Conservation (phyloP, 2,888 invertebrate genomes). For the Tuta absoluta region DNA sequence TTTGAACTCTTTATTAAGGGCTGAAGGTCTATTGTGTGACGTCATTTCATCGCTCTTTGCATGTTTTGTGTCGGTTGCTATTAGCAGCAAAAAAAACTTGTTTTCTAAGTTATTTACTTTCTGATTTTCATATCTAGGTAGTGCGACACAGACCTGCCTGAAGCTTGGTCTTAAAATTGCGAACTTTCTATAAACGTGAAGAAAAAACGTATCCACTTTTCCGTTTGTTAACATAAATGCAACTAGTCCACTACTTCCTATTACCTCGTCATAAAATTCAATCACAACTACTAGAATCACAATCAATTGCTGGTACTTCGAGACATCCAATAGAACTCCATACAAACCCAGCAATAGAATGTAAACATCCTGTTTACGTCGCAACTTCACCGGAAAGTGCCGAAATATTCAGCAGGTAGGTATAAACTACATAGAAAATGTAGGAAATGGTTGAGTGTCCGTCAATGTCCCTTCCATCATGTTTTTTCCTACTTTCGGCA, state of each 20-base stretch:
- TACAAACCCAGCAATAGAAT: slow-evolving; percentile 21
- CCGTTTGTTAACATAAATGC: neutral
- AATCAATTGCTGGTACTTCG: neutral
- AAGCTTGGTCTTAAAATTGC: too few species aligned
- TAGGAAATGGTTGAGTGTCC: neutral
- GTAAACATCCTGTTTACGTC: slow-evolving; percentile 21
- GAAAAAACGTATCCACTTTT: neutral
- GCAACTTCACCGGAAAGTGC: neutral
- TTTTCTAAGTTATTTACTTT: neutral
- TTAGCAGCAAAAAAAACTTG: slow-evolving; percentile 1
- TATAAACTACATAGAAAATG: neutral
- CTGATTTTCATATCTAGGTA: too few species aligned
- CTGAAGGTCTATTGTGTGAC: neutral
- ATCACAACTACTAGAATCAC: slow-evolving; percentile 14
- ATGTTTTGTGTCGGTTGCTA: slow-evolving; percentile 12
- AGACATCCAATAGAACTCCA: slow-evolving; percentile 12
- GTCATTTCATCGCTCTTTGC: neutral
- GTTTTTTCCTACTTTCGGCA: slow-evolving; percentile 8
- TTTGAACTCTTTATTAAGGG: slow-evolving; percentile 6
- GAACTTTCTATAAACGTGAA: neutral
- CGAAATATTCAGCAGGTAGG: slow-evolving; percentile 23
- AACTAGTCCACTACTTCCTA: slow-evolving; percentile 15
- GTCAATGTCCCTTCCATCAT: slow-evolving; percentile 10
- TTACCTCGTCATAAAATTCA: slow-evolving; percentile 21
- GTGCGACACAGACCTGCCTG: too few species aligned